A percentile compares a stretch with the other conserved stretches of the same genome.
These are phyloP conservation scores for Acanthiza pusilla DNA, from an alignment of 2,797 vertebrate genomes.

Conservation along the genomic window DNA sequence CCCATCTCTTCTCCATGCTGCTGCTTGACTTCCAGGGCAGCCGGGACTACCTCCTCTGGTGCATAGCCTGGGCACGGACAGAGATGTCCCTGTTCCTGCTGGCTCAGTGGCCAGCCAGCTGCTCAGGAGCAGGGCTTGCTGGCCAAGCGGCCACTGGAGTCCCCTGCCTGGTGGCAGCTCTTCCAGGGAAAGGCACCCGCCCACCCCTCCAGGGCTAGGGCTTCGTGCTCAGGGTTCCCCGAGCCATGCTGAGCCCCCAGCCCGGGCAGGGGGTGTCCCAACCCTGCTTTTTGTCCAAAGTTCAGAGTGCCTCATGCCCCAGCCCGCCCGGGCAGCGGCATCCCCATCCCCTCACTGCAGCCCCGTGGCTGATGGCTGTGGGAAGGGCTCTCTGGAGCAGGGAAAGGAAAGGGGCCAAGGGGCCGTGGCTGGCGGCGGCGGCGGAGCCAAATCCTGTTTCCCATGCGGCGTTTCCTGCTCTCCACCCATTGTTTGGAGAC, in stretches of 20 bases:
- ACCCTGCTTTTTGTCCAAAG: not conserved
- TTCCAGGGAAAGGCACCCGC: rapidly evolving
- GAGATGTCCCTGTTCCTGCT: not conserved
- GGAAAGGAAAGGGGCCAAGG: slow-evolving; percentile 61
- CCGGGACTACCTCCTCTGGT: not conserved
- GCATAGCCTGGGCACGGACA: not conserved
- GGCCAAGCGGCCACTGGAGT: not conserved
- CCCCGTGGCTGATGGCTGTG: not conserved
- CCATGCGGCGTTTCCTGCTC: slow-evolving; percentile 69
- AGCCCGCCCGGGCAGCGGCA: rapidly evolving
- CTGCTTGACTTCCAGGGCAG: not conserved
- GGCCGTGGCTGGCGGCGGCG: slow-evolving; percentile 27
- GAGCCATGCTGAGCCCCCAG: not conserved
- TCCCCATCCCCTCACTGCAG: not conserved
- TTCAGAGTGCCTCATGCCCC: not conserved
- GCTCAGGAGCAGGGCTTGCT: not conserved
- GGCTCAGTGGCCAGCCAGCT: not conserved
- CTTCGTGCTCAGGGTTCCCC: not conserved
- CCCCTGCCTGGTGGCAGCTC: not conserved
- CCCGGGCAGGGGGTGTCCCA: not conserved
- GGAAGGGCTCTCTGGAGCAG: slow-evolving; percentile 53
- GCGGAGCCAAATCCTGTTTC: slow-evolving; percentile 69
- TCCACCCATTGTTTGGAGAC: slow-evolving; percentile 71
- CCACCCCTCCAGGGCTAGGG: not conserved
- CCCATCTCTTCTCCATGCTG: not conserved